Evolutionary conservation across 2,888 invertebrate species (phyloP), one percentile per base, ranked within the genome.

Genomic region (Urechis unicinctus): DNA sequence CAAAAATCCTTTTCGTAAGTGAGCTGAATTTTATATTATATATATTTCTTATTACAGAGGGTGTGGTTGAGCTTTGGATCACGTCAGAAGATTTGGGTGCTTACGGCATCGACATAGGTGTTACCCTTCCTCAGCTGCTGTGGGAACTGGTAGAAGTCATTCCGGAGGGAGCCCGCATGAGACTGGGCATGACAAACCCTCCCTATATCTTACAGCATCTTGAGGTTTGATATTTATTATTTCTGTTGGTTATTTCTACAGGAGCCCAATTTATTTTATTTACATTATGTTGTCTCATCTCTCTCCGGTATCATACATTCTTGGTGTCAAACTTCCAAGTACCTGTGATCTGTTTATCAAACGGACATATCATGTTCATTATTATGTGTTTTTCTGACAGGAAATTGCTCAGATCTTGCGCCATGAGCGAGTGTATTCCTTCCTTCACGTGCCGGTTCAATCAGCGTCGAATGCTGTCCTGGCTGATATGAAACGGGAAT

Each of bases 81-180:
- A 98, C 97, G 0, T 94, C 94, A 1, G 97, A 98, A 78, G 97
- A 98, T 74, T 92, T 95, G 0, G 97, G 96, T 72, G 93, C 97
- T 0, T 98, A 96, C 78, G 97, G 98, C 0, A 85, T 90, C 55
- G 97, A 97, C 75, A 92, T 97, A 61, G 93, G 88, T 26, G 85
- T 87, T 0, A 88, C 87, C 0, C 80, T 98, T 45, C 95, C 96
- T 0, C 87, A 88, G 73, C 80, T 98, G 50, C 81, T 98, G 26
- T 86, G 88, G 85, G 80, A 85, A 72, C 80, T 98, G n/a, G 88
- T 96, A 0, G 85, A 88, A 50, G 78, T 78, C 17, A 81, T 83
- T 49, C 83, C 83, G 13, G 78, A 80, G 29, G 81, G 80, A 42
- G 81, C 81, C 57, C 80, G 79, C 77, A 67, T 78, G 66, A 83